Evolutionary conservation across 2,113 vertebrate species (phyloP).

Genomic region (Atherinomorus stipes): DNA sequence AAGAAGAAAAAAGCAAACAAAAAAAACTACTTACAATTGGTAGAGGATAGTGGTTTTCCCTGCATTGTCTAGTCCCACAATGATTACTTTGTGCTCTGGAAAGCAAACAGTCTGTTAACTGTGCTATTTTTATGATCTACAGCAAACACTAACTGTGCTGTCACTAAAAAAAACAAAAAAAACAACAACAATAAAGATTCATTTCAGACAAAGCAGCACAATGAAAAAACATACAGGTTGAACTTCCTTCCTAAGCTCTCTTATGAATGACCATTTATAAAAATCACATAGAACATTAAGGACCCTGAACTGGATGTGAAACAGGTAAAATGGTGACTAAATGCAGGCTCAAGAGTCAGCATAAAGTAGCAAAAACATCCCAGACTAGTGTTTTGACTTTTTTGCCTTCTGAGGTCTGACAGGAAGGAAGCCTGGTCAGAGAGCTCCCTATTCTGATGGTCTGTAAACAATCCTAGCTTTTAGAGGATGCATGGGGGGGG

Average conservation of each 20-base stretch:
- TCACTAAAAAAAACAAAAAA: neutral
- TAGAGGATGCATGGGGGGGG: neutral
- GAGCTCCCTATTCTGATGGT: constrained; percentile 2
- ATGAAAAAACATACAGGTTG: neutral
- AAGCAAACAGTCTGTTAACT: constrained; percentile 24
- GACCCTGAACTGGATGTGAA: neutral
- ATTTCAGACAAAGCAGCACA: neutral
- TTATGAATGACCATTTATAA: constrained; percentile 7
- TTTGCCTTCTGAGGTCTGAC: constrained; percentile 30
- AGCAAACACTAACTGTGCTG: neutral
- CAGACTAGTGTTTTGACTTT: constrained; percentile 50
- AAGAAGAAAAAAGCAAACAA: neutral
- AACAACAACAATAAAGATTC: constrained; percentile 3
- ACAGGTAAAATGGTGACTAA: constrained; percentile 4
- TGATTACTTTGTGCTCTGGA: constrained; percentile 99
- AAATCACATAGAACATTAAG: neutral
- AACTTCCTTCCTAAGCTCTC: constrained; percentile 29
- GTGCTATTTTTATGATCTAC: neutral
- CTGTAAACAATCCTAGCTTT: neutral
- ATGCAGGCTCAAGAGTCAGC: constrained; percentile 18
- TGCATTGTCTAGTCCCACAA: constrained; percentile 98
- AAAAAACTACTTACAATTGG: constrained; percentile 99
- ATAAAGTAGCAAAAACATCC: constrained; percentile 32
- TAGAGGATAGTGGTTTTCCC: constrained; percentile 99
- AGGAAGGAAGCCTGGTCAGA: constrained; percentile 70